Conservation (phyloP, 1,140 invertebrate species). For the Drosophila quadrilineata region DNA sequence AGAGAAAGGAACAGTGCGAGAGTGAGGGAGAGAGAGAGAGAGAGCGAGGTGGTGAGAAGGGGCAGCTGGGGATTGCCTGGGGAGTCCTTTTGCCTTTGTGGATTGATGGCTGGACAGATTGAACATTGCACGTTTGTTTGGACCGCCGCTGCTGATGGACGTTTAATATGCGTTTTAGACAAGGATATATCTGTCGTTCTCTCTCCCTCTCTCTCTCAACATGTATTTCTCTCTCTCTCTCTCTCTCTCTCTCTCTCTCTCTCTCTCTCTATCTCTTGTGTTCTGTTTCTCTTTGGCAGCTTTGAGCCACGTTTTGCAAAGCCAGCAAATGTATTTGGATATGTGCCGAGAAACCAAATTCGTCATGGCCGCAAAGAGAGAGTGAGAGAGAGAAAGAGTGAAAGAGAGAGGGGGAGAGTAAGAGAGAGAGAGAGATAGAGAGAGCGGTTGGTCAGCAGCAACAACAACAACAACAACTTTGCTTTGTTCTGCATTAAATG, state of each 20-base stretch:
- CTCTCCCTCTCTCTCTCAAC: background rate
- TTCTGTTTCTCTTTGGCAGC: conserved; percentile 36
- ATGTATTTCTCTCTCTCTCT: conserved; percentile 4
- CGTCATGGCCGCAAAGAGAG: conserved; percentile 72
- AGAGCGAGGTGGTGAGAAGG: too few species aligned
- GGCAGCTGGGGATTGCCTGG: too few species aligned
- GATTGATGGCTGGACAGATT: conserved; percentile 73
- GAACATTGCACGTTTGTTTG: conserved; percentile 44
- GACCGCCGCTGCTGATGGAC: conserved; percentile 51
- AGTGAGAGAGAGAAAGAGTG: too few species aligned
- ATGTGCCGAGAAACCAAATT: conserved; percentile 43
- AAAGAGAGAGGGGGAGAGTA: too few species aligned
- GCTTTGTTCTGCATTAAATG: conserved; percentile 72
- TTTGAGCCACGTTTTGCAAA: conserved; percentile 58
- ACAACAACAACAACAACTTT: conserved; percentile 23
- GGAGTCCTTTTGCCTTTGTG: conserved; percentile 64
- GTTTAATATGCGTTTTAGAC: conserved; percentile 75
- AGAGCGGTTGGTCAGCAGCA: conserved; percentile 28
- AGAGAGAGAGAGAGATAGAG: too few species aligned
- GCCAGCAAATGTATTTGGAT: conserved; percentile 61
- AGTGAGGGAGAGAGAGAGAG: too few species aligned
- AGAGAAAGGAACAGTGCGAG: too few species aligned
- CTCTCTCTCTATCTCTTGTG: conserved; percentile 24
- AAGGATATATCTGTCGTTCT: conserved; percentile 28
- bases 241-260: conserved; percentile 4